Base-by-base conservation (phyloP, 1,140 invertebrate species). In the Globodera ellingtonae region DNA sequence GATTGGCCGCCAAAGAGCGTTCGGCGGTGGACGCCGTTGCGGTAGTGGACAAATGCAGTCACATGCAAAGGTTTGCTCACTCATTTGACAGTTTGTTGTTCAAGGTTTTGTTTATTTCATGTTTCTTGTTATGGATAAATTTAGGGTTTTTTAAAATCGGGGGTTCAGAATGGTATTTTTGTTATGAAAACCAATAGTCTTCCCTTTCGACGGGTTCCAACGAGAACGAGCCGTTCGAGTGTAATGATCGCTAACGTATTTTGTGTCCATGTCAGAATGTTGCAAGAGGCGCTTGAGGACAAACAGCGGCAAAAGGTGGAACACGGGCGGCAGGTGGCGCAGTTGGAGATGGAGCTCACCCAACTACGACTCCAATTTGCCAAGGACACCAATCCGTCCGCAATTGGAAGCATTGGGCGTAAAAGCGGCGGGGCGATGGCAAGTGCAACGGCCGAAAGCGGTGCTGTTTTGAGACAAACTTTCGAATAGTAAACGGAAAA, bases 1-100 rank as follows among this genome's bases (percentile, higher is more conserved):
- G 95, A 89, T 94, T 96, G 69, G 93, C 95, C 35, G 91, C 94
- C 67, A 91, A 96, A 9, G 95, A 97, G n/a, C 79, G 83, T n/a
- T 48, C 67, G 35, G 83, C 82, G 35, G 77, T 84, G 10, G 82
- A 83, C 69, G 82, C 82, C 56, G 83, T 81, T 47, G 82, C 82
- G 47, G 65, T 83, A 18, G 73, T 83, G 9, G 82, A 83, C 70
- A 84, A 84, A 65, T 83, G 82, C 56, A 47, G 69, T 66, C 82
- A 84, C 66, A 48, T 85, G 69, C 82, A 83, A 66, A 83, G 83
- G 66, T 71, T 81, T n/a, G 59, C n/a, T 9, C 67, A 59, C 9
- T 47, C 56, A 21, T 21, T 50, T 35, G n/a, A n/a, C n/a, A n/a
- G n/a, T n/a, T n/a, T n/a, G n/a, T n/a, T n/a, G n/a, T n/a, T n/a